Conservation (phyloP, 2,888 invertebrate species). For the Cinara cedri region DNA sequence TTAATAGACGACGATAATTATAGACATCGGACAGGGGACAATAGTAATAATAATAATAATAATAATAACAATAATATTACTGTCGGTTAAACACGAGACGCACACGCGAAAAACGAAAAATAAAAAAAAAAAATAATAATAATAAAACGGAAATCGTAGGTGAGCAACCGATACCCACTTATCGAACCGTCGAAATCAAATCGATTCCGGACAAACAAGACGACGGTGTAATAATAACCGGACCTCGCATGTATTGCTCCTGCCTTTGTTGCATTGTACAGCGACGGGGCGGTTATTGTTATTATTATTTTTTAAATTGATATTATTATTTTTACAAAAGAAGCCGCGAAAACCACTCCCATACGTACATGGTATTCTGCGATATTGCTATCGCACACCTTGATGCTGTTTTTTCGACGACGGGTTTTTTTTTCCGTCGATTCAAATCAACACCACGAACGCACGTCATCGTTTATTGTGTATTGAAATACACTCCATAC, state of each 20-base stretch:
- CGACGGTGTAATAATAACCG: not conserved
- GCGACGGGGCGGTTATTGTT: not conserved
- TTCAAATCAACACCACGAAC: not conserved
- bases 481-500: too few relatives aligned
- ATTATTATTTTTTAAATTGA: conserved; percentile 42
- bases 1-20: not conserved
- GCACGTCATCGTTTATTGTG: too few relatives aligned
- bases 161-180: too few relatives aligned
- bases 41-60: too few relatives aligned
- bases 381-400: too few relatives aligned
- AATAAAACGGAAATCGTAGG: conserved; percentile 22
- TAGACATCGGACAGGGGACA: too few relatives aligned
- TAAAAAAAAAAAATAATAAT: not conserved
- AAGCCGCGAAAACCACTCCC: conserved; percentile 41
- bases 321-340: conserved; percentile 38
- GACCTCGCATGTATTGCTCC: too few relatives aligned
- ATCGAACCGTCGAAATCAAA: conserved; percentile 28
- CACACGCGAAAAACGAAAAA: too few relatives aligned
- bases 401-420: not conserved
- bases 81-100: conserved; percentile 2
- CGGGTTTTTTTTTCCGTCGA: not conserved
- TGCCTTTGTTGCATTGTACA: too few relatives aligned
- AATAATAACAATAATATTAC: too few relatives aligned
- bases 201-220: conserved; percentile 31
- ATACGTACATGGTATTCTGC: too few relatives aligned